These are phyloP conservation scores for Strix aluco DNA, from an alignment of 2,113 vertebrate species.

Conservation along the genomic window DNA sequence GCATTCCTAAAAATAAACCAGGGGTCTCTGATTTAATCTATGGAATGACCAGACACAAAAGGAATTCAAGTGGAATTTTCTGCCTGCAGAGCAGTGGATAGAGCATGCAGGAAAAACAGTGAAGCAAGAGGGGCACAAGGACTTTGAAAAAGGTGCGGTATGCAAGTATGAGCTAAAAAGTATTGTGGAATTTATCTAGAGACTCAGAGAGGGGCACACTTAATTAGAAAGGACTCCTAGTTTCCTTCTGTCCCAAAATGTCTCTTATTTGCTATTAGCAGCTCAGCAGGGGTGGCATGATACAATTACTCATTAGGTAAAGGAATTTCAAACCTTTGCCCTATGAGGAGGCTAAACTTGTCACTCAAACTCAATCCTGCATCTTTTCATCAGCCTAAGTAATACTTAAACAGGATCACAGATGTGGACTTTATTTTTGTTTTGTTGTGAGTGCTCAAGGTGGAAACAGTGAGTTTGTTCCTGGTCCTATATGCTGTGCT, in stretches of 20 bases:
- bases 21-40: conserved; percentile 51
- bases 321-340: conserved; percentile 63
- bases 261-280: conserved; percentile 15
- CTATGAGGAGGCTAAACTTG: conserved; percentile 33
- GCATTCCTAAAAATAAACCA: conserved; percentile 6
- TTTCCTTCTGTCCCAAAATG: background rate
- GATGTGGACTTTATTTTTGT: background rate
- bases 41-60: conserved; percentile 65
- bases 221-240: conserved; percentile 24
- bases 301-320: conserved; percentile 62
- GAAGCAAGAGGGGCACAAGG: background rate
- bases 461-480: background rate
- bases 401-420: background rate
- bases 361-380: background rate
- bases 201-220: background rate
- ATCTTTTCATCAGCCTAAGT: background rate
- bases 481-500: fast-evolving
- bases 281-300: conserved; percentile 26
- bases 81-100: conserved; percentile 8
- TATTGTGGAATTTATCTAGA: conserved; percentile 12
- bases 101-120: background rate
- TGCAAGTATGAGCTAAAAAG: background rate
- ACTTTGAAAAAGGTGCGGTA: background rate
- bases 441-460: background rate
- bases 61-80: conserved; percentile 58